phyloP scores from a whole-genome alignment of 1,140 invertebrate species.

The Bombus cullumanus region DNA sequence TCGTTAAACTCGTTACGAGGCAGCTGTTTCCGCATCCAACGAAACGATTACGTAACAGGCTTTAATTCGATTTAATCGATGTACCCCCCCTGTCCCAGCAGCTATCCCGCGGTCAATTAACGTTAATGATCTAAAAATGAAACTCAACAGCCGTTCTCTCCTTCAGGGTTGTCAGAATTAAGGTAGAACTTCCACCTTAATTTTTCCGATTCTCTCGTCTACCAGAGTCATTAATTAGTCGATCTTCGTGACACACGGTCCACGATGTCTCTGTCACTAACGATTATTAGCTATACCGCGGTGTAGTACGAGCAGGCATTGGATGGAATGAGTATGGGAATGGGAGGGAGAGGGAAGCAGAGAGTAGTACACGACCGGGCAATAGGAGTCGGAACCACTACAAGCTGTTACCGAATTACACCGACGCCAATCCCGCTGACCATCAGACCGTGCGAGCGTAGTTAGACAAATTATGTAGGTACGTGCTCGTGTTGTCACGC shows the following conservation, averaged over 20 bases:
- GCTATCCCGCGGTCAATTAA: not conserved
- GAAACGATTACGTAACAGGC: no score
- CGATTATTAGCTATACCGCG: constrained; percentile 68
- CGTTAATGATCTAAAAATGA: not conserved
- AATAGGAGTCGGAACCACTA: constrained; percentile 69
- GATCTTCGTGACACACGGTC: constrained; percentile 27
- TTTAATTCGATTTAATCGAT: not conserved
- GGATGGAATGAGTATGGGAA: not conserved
- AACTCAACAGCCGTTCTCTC: not conserved
- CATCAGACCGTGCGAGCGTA: constrained; percentile 60
- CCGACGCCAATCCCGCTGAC: constrained; percentile 67
- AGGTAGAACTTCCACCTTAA: no score
- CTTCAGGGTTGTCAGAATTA: not conserved
- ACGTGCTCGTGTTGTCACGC: constrained; percentile 63
- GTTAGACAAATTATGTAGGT: constrained; percentile 73
- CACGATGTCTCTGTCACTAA: constrained; percentile 67
- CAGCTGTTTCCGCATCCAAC: no score
- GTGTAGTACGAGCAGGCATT: constrained; percentile 62
- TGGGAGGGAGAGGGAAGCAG: not conserved
- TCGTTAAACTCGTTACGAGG: not conserved
- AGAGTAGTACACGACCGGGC: constrained; percentile 63
- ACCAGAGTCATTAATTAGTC: constrained; percentile 56
- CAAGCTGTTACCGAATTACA: constrained; percentile 76
- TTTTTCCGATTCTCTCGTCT: not conserved
- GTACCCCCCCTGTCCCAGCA: no score